Evolutionary conservation across 2,797 vertebrate species (phyloP).

Genomic region (Mormyrops attenuatus): DNA sequence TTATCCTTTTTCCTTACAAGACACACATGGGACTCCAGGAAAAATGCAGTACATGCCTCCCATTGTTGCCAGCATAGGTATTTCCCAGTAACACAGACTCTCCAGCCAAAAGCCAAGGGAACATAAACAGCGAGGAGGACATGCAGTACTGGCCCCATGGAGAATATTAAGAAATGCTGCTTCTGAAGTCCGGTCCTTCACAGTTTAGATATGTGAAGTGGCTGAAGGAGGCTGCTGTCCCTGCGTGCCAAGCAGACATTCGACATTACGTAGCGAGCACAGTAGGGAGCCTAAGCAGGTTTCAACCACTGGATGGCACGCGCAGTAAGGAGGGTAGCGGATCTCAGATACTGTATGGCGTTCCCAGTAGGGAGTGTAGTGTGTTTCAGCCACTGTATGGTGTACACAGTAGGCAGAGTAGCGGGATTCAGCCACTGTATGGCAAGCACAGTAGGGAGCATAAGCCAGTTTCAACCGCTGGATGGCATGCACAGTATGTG

Average conservation of each 20-base stretch:
- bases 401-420: not conserved
- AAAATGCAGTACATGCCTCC: not conserved
- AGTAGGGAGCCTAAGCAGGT: not conserved
- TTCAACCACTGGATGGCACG: not conserved
- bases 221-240: not conserved
- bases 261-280: not conserved
- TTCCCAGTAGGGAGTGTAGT: not conserved
- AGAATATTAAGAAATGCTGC: not conserved
- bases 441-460: not conserved
- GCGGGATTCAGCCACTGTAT: not conserved
- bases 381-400: not conserved
- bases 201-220: constrained; percentile 6
- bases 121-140: not conserved
- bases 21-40: not conserved
- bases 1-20: constrained; percentile 8
- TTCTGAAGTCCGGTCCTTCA: not conserved
- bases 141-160: not conserved
- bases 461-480: not conserved
- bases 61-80: not conserved
- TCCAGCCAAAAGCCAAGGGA: not conserved
- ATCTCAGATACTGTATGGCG: not conserved
- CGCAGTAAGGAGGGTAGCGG: not conserved
- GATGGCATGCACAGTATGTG: not conserved
- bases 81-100: not conserved
- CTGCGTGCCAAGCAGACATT: not conserved